These are phyloP conservation scores for Agraylea sexmaculata DNA, from an alignment of 1,140 invertebrate genomes.

Conservation along the genomic window DNA sequence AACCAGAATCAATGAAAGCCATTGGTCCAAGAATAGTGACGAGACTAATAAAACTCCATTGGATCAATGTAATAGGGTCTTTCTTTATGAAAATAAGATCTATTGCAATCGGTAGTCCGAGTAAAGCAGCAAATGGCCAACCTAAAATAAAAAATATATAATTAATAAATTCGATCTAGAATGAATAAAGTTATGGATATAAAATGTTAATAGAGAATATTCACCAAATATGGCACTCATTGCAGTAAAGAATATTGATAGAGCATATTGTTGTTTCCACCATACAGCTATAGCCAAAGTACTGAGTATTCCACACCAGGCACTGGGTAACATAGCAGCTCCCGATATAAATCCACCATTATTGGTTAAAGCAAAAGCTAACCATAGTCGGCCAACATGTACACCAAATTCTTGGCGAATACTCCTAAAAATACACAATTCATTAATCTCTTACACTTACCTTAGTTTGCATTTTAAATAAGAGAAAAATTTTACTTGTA, in stretches of 20 bases:
- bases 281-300: conserved; percentile 75
- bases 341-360: conserved; percentile 86
- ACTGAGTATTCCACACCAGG: conserved; percentile 80
- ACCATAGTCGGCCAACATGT: conserved; percentile 71
- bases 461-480: conserved; percentile 1
- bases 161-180: neutral
- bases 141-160: conserved; percentile 41
- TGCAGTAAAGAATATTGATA: conserved; percentile 76
- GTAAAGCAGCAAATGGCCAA: conserved; percentile 86
- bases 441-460: too few species aligned
- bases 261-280: conserved; percentile 64
- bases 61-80: conserved; percentile 46
- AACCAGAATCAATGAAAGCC: conserved; percentile 74
- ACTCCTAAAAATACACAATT: conserved; percentile 61
- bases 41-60: conserved; percentile 61
- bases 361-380: conserved; percentile 73
- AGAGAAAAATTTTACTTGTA: conserved; percentile 59
- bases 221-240: conserved; percentile 56
- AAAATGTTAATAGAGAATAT: conserved; percentile 11
- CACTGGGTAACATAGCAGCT: conserved; percentile 85
- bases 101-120: conserved; percentile 81
- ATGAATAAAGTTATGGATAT: neutral
- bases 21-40: conserved; percentile 64
- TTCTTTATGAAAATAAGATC: conserved; percentile 65
- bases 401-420: conserved; percentile 82